Percentiles rank a stretch among this genome's conserved stretches.
Conservation (phyloP, 2,888 invertebrate species). For the Ophraella communa region DNA sequence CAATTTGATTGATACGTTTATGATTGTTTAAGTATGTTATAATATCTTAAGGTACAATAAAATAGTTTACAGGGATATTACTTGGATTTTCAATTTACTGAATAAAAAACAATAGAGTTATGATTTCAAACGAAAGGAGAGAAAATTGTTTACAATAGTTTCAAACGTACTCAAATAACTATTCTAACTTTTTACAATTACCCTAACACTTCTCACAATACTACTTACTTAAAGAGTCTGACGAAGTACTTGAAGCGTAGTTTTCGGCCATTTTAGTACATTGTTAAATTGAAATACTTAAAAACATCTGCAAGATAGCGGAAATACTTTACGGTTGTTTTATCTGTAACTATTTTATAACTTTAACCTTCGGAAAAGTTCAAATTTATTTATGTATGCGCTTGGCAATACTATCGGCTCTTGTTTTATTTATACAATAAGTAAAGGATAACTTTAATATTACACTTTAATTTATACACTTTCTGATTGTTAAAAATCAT, state of each 20-base stretch:
- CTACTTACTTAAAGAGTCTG: not conserved
- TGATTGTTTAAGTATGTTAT: not conserved
- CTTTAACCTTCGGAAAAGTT: slow-evolving; percentile 27
- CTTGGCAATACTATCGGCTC: slow-evolving; percentile 12
- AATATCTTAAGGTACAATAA: not conserved
- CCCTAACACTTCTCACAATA: not conserved
- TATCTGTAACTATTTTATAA: slow-evolving; percentile 32
- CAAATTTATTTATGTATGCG: slow-evolving; percentile 29
- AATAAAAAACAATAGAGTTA: no score
- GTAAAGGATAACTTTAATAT: not conserved
- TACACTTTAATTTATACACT: not conserved
- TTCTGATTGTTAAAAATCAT: no score
- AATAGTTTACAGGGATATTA: no score
- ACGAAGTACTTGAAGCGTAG: slow-evolving; percentile 14
- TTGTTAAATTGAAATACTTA: slow-evolving; percentile 31
- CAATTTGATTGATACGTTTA: no score
- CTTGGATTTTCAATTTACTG: no score
- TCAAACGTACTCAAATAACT: not conserved
- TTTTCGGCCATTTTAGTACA: slow-evolving; percentile 2
- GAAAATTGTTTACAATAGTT: not conserved
- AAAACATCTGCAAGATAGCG: slow-evolving; percentile 35
- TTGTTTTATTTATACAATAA: slow-evolving; percentile 8
- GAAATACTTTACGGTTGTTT: slow-evolving; percentile 32
- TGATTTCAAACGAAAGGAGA: not conserved
- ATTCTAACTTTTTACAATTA: not conserved